These are phyloP conservation scores for Otis tarda DNA, from an alignment of 2,113 vertebrate genomes.

Conservation along the genomic window DNA sequence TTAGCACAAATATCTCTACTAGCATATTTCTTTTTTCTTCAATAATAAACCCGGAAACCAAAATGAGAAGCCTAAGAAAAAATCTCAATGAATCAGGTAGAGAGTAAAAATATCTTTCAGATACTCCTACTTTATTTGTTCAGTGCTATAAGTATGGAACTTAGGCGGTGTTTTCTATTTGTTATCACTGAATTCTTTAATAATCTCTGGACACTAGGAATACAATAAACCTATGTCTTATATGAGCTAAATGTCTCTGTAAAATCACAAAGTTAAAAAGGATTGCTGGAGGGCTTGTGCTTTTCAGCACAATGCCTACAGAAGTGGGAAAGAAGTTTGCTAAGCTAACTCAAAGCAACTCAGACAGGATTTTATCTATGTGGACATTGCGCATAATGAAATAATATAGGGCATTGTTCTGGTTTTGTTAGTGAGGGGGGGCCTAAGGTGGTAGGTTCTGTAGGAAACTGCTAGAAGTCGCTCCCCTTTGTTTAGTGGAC, in stretches of 20 bases:
- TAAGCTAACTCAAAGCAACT: background rate
- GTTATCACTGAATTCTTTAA: background rate
- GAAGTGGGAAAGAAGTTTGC: background rate
- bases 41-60: background rate
- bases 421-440: too few relatives aligned
- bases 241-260: background rate
- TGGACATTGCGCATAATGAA: background rate
- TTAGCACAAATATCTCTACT: background rate
- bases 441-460: too few relatives aligned
- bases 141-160: background rate
- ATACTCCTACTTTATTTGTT: background rate
- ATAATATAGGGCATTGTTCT: background rate
- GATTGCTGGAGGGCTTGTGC: background rate
- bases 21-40: background rate
- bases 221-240: background rate
- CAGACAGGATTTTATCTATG: background rate
- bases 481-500: too few relatives aligned
- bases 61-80: background rate
- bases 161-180: rapidly evolving
- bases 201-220: background rate
- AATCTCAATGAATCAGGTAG: background rate
- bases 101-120: background rate
- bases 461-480: too few relatives aligned
- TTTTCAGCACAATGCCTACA: background rate
- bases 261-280: background rate